Conservation (phyloP, 2,113 vertebrate species). For the Sciurus niger region DNA sequence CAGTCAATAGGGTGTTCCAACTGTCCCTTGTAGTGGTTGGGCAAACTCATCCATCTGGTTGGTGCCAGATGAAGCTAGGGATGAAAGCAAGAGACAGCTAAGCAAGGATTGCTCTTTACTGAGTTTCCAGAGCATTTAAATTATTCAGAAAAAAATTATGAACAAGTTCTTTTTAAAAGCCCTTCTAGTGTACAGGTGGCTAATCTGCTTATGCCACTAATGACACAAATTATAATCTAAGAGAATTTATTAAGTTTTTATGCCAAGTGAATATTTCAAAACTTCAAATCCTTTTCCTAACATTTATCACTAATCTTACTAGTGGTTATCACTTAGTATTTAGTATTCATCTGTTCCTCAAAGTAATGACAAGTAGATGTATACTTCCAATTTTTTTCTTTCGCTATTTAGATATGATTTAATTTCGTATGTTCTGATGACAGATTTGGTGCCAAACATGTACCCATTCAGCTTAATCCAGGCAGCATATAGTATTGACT, state of each 20-base stretch:
- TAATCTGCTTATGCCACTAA: conserved; percentile 58
- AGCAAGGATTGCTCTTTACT: background rate
- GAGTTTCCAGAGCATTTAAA: background rate
- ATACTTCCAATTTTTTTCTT: background rate
- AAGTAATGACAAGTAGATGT: background rate
- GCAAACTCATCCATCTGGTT: conserved; percentile 57
- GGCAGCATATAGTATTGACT: background rate
- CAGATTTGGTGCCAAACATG: background rate
- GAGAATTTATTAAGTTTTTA: conserved; percentile 29
- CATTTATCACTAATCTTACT: background rate
- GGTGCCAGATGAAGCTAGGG: background rate
- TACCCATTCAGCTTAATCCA: background rate
- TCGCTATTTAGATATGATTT: background rate
- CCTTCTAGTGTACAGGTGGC: background rate
- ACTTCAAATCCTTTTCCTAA: conserved; percentile 5
- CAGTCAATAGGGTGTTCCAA: conserved; percentile 70
- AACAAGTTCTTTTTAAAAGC: conserved; percentile 30
- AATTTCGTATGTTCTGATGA: background rate
- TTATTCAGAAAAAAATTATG: background rate
- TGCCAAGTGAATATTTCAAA: conserved; percentile 58
- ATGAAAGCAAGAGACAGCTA: background rate
- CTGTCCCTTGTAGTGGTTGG: conserved; percentile 59
- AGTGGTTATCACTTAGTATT: background rate
- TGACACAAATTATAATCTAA: conserved; percentile 38
- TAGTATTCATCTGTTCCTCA: background rate